Conservation (phyloP, 1,140 invertebrate genomes). For the Matsumurasca onukii region DNA sequence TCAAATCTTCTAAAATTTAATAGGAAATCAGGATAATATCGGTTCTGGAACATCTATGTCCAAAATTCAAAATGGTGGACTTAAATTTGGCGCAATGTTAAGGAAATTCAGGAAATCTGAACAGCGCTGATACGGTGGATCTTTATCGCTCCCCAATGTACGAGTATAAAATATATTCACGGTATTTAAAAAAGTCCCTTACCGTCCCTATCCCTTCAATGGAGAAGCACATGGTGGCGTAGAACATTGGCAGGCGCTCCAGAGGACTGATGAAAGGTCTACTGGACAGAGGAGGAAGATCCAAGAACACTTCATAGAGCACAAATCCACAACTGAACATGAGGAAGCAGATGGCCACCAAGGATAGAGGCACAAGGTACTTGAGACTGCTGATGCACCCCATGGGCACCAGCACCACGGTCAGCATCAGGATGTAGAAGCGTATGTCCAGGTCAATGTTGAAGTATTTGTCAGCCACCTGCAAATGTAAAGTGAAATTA, state of each 20-base stretch:
- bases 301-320: slow-evolving; percentile 65
- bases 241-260: slow-evolving; percentile 70
- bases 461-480: slow-evolving; percentile 53
- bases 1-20: too few species aligned
- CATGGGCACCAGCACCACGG: slow-evolving; percentile 63
- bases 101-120: too few species aligned
- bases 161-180: too few species aligned
- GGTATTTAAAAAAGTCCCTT: too few species aligned
- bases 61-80: too few species aligned
- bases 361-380: slow-evolving; percentile 77
- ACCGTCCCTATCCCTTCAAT: slow-evolving; percentile 84
- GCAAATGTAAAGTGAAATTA: too few species aligned
- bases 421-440: slow-evolving; percentile 54
- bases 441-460: slow-evolving; percentile 57
- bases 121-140: too few species aligned
- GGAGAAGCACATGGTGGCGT: slow-evolving; percentile 84
- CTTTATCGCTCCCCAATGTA: too few species aligned
- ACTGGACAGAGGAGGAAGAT: not conserved
- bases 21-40: too few species aligned
- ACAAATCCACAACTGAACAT: slow-evolving; percentile 73
- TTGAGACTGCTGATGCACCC: slow-evolving; percentile 81
- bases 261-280: slow-evolving; percentile 50
- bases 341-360: slow-evolving; percentile 77
- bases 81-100: too few species aligned
- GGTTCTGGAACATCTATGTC: too few species aligned